Base-by-base conservation (phyloP, 2,797 vertebrate genomes). In the Microctenopoma lineatum region DNA sequence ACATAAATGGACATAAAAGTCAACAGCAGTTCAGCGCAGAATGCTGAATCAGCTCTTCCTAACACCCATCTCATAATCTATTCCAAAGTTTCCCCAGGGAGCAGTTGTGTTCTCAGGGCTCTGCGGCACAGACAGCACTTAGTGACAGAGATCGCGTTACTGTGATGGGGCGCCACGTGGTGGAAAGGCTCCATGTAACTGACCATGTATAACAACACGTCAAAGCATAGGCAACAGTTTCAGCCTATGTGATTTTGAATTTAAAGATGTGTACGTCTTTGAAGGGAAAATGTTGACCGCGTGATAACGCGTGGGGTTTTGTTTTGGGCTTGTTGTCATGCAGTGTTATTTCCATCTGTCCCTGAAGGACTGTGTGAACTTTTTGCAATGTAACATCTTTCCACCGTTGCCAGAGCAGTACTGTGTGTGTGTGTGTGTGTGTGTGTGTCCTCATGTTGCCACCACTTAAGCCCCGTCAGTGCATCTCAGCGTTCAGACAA, bases 41-140 rank as follows among this genome's bases (percentile, higher is more conserved):
- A 41, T 77, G 88, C 89, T 92, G 89, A 89, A 66, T 90, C 87
- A 90, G 88, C 83, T 70, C 69, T 66, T 83, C 65, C 56, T 47
- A 52, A 50, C 73, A 67, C 75, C 77, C 81, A 73, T 85, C 73
- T 50, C 66, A 80, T 16, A 7, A 75, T 85, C 88, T 85, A 85
- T 89, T 90, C 84, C 79, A 54, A 79, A 80, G 80, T 84, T 84
- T 87, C 89, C 87, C 68, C 48, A 42, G 77, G 80, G 88, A 84
- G 70, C 75, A 66, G 80, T 82, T 78, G 70, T 25, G 75, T 74
- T 84, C 87, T 80, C 67, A 59, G 63, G 85, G 77, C 83, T 79
- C 81, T 61, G 70, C 87, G 51, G 81, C 65, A 51, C 48, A 46
- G 78, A 44, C 68, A 73, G 77, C 79, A 77, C 75, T 76, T 80